Conservation (phyloP, 2,797 vertebrate species). For the Gymnopithys bicolor region DNA sequence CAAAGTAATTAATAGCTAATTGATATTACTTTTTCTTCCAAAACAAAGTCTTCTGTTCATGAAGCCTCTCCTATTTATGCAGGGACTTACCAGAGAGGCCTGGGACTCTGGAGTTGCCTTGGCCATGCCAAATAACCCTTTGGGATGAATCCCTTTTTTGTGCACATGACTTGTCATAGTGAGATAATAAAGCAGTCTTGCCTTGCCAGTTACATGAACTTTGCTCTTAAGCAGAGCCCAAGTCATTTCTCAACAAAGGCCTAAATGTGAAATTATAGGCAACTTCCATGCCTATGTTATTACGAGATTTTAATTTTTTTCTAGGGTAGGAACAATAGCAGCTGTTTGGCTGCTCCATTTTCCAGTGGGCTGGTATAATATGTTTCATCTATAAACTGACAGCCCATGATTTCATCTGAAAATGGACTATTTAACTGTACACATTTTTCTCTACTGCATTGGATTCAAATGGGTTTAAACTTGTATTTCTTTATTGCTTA, state of each 20-base stretch:
- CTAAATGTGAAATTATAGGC: constrained; percentile 75
- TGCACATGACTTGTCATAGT: constrained; percentile 60
- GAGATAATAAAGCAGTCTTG: constrained; percentile 66
- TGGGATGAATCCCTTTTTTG: constrained; percentile 78
- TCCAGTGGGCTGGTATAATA: constrained; percentile 27
- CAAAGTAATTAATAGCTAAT: constrained; percentile 35
- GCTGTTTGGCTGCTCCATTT: constrained; percentile 57
- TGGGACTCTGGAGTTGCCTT: constrained; percentile 30
- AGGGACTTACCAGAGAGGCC: constrained; percentile 17
- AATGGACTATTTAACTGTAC: not conserved
- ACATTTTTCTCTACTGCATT: not conserved
- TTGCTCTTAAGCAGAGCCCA: constrained; percentile 70
- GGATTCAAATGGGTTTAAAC: constrained; percentile 12
- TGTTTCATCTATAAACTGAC: not conserved
- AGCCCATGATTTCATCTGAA: constrained; percentile 42
- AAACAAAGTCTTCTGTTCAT: constrained; percentile 66
- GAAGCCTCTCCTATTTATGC: constrained; percentile 52
- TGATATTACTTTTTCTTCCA: not conserved
- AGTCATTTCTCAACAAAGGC: constrained; percentile 72
- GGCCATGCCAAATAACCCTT: constrained; percentile 62
- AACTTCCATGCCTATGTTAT: constrained; percentile 77
- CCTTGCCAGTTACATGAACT: constrained; percentile 76
- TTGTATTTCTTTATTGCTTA: constrained; percentile 31
- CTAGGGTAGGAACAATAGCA: constrained; percentile 60
- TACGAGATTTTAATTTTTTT: constrained; percentile 76